These are phyloP conservation scores for Myiagra hebetior DNA, from an alignment of 2,113 vertebrate species.

Conservation along the genomic window DNA sequence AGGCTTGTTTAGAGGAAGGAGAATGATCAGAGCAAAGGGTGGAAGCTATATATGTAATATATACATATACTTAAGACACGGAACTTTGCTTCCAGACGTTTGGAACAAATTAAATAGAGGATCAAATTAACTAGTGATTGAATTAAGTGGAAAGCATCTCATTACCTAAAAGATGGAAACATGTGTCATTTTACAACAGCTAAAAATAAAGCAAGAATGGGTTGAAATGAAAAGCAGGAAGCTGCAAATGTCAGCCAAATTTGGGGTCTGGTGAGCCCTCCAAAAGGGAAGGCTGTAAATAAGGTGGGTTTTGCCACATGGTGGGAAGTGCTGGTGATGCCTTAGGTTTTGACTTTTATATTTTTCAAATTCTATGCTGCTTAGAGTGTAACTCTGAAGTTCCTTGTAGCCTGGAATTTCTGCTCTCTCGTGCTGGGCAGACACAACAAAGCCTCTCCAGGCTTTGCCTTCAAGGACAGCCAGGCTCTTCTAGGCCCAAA, in stretches of 20 bases:
- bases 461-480: too few species aligned
- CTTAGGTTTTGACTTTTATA: too few species aligned
- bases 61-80: constrained; percentile 15
- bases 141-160: constrained; percentile 68
- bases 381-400: too few species aligned
- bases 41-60: constrained; percentile 18
- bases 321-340: not conserved
- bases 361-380: too few species aligned
- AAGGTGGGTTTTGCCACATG: not conserved
- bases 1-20: constrained; percentile 24
- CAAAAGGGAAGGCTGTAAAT: constrained; percentile 13
- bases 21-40: constrained; percentile 35
- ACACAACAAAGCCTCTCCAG: too few species aligned
- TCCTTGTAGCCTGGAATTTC: too few species aligned
- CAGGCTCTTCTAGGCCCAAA: too few species aligned
- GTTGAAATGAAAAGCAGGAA: constrained; percentile 59
- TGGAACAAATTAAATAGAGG: constrained; percentile 65
- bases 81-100: constrained; percentile 50
- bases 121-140: constrained; percentile 65
- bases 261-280: constrained; percentile 7
- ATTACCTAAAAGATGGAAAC: constrained; percentile 65
- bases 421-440: too few species aligned
- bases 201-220: constrained; percentile 68
- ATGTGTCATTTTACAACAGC: constrained; percentile 61
- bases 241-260: constrained; percentile 43